A percentile compares a stretch with the other conserved stretches of the same genome.
Conservation (phyloP, 1,140 invertebrate species). For the Neodiprion fabricii region DNA sequence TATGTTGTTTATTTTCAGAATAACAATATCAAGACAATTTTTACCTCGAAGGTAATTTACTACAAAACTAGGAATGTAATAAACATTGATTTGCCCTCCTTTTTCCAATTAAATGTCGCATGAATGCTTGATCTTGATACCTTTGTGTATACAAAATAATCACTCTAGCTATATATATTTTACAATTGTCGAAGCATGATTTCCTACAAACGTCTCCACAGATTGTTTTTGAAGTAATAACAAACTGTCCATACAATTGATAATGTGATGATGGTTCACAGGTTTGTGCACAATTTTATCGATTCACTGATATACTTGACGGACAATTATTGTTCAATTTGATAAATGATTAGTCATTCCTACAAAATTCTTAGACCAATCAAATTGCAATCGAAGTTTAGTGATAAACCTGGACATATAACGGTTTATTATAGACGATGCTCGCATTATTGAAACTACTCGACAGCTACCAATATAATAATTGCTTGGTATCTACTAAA, state of each 20-base stretch:
- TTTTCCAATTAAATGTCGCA: slow-evolving; percentile 53
- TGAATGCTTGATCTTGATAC: slow-evolving; percentile 47
- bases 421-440: no score
- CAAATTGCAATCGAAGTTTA: neutral
- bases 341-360: neutral
- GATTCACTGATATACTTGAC: neutral
- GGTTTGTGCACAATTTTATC: neutral
- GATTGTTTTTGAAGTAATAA: neutral
- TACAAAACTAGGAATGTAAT: slow-evolving; percentile 51
- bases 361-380: neutral
- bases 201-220: neutral
- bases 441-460: no score
- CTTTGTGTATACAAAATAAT: neutral
- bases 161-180: neutral
- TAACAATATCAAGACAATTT: slow-evolving; percentile 58
- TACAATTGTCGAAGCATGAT: neutral
- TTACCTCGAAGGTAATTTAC: slow-evolving; percentile 55
- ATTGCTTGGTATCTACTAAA: no score
- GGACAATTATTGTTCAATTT: neutral
- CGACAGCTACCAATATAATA: no score
- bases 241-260: neutral
- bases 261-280: neutral
- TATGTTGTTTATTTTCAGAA: slow-evolving; percentile 60
- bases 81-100: slow-evolving; percentile 49
- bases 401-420: no score